Base-by-base conservation (phyloP, 2,888 invertebrate species). In the Lissocephala sabroskyi region DNA sequence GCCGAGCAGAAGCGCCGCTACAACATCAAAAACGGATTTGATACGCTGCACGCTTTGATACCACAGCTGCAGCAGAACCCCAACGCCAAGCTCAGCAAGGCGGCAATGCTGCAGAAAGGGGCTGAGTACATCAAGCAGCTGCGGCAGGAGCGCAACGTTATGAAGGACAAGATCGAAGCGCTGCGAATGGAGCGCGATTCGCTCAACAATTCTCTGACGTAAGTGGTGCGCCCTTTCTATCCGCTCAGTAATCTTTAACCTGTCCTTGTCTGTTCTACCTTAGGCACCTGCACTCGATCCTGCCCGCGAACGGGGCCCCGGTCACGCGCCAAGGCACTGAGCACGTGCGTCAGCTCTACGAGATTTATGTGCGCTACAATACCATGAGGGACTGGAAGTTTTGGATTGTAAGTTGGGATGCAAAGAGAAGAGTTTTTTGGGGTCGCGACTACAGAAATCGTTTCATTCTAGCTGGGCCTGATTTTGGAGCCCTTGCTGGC, bases 21-120 rank as follows among this genome's bases (percentile, higher is more conserved):
- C 83, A 97, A 97, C 84, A 97, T 98, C 76, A 97, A 97, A 85
- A 95, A 94, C 83, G 97, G 97, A 30, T 98, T 98, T 85, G 97
- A 98, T 85, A 92, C 93, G 85, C 88, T 98, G 59, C 95, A 97
- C 84, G 91, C 92, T 54, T 88, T 98, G 52, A 96, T 98, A 80
- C 97, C 98, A 18, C 93, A 96, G 65, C 87, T 97, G 49, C 92
- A 91, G 84, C 91, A 93, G 78, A 97, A 94, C 86, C 94, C 96
- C 16, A 94, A 92, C 82, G 91, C 94, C 4, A 97, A 97, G 90
- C 88, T 95, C 65, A 95, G 95, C 86, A 98, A 98, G 86, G 97
- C 97, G 33, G 96, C 96, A 13, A 96, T 97, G 95, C 86, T 98
- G 45, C 96, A 97, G 82, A 97, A 97, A 83, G 96, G 97, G 50